phyloP scores from a whole-genome alignment of 1,140 invertebrate genomes.

The Chironomus tepperi region DNA sequence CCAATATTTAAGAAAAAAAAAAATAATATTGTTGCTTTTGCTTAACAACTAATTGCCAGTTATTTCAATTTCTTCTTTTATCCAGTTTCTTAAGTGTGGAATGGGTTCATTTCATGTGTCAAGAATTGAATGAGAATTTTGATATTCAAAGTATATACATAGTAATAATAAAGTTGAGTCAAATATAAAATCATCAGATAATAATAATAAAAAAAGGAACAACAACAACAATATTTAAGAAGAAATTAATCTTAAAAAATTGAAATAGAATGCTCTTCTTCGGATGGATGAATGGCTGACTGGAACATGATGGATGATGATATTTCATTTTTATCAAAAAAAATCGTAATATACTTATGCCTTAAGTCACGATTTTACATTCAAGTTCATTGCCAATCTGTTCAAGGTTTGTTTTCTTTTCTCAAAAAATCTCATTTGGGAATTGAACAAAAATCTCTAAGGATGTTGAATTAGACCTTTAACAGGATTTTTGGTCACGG shows the following conservation, averaged over 20 bases:
- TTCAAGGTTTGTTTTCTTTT: background rate
- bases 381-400: constrained; percentile 1
- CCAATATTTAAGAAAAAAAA: too few species aligned
- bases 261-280: background rate
- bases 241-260: background rate
- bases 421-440: background rate
- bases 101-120: background rate
- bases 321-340: background rate
- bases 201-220: background rate
- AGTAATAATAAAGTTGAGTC: too few species aligned
- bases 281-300: background rate
- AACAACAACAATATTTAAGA: background rate
- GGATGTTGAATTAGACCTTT: background rate
- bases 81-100: background rate
- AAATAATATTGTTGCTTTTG: background rate
- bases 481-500: background rate
- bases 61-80: background rate
- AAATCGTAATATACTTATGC: background rate
- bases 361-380: background rate
- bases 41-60: background rate
- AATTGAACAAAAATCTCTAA: background rate
- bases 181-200: too few species aligned
- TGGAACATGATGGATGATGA: background rate
- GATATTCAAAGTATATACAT: too few species aligned
- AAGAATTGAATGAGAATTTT: background rate